Base-by-base conservation (phyloP, 1,140 invertebrate genomes). In the Dryas iulia region DNA sequence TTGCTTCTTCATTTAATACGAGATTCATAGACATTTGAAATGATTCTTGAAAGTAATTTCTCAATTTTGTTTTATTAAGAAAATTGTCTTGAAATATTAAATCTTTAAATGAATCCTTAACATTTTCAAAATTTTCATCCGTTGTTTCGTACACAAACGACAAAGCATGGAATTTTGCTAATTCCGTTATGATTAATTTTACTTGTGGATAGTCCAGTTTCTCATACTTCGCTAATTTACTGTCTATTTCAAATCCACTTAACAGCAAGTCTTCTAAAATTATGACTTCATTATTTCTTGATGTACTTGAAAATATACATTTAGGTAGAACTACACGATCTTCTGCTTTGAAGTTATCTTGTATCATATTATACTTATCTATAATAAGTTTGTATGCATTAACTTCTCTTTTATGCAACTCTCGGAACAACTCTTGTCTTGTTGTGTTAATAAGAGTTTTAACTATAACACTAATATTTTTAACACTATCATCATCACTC, bases 361-460 rank as follows among this genome's bases (percentile, higher is more conserved):
- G 89, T 69, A 91, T 61, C 30, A 60, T 26, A 31, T 73, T 70
- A 71, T 79, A 90, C 64, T 78, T 78, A 4, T 78, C 72, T 31
- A 91, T 74, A 1, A 91, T 71, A 54, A 81, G 64, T 3, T 69
- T 66, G 54, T 91, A 90, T 10, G 83, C 85, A 4, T 61, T 60
- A 0, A 85, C 85, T 83, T 91, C 89, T 61, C 87, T 77, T 72
- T 78, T 77, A 73, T 91, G 89, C 54, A 91, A 59, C 72, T 88
- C 81, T 62, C 78, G 71, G 66, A 90, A 91, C 28, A 88, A 54
- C 26, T 86, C 85, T 66, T 88, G 83, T 69, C 87, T 79, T 35
- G 73, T 70, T 33, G 86, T 89, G 66, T 90, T 90, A 11, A 90
- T 72, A 21, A 91, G 72, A 33, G 87, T 90, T 73, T 91, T 91